Evolutionary conservation across 2,797 vertebrate genomes (phyloP).

Genomic region (Fratercula arctica): DNA sequence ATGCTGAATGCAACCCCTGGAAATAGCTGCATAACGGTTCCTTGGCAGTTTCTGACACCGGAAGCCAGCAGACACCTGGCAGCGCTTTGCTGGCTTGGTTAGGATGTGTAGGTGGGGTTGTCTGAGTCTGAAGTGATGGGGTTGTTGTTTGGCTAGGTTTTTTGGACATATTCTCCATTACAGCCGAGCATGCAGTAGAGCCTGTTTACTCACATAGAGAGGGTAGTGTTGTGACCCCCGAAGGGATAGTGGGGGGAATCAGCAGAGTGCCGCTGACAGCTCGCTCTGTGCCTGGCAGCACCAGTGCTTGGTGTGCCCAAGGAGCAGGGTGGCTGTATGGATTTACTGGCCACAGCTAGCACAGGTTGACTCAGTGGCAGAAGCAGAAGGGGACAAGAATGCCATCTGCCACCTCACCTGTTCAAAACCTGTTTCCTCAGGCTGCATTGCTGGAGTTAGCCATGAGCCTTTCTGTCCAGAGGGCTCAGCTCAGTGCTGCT

Average conservation of each 20-base stretch:
- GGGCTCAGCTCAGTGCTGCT: background rate
- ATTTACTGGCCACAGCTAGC: background rate
- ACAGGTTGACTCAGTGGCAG: background rate
- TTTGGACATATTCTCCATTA: background rate
- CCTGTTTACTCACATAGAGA: background rate
- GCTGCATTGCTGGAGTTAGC: background rate
- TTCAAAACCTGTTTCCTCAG: background rate
- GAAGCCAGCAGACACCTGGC: background rate
- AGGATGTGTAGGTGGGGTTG: background rate
- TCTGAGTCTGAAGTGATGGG: background rate
- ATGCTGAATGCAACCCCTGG: background rate
- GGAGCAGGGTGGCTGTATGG: background rate
- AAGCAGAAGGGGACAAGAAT: background rate
- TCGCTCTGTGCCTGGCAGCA: background rate
- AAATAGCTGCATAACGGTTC: background rate
- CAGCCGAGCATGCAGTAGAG: background rate
- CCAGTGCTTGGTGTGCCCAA: background rate
- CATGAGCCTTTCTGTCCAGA: background rate
- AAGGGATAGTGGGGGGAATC: background rate
- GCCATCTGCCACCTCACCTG: background rate
- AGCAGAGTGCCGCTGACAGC: background rate
- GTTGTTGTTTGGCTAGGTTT: background rate
- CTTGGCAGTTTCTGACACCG: background rate
- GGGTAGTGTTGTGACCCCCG: background rate
- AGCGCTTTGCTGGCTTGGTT: background rate